Evolutionary conservation across 2,113 vertebrate species (phyloP), one percentile per base, ranked within the genome.

Genomic region (Phyllostomus discolor): DNA sequence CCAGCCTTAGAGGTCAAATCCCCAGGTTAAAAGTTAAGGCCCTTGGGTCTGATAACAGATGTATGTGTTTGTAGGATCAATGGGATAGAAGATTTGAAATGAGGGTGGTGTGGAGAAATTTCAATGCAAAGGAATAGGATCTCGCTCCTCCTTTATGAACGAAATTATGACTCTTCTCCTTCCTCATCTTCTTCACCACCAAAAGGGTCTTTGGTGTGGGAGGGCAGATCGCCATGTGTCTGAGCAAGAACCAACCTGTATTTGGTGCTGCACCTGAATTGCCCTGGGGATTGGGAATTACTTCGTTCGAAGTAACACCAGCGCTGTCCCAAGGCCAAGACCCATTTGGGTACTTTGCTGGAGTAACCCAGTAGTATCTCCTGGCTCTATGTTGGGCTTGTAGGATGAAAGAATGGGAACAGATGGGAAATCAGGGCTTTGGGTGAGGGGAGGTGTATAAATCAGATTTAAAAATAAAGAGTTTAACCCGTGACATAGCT

Each of bases 41-140:
- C 62, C 15, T 57, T 82, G 24, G 28, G 2, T 90, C 24, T 87
- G 52, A 62, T 87, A 82, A 96, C 5, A 86, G 16, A 85, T 92
- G 3, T 76, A 70, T 86, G 28, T 94, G 76, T 80, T 81, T 86
- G 3, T 72, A 41, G 48, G 8, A 41, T 82, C 16, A 88, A 6
- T 88, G 46, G 17, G 8, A 54, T 54, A 88, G 35, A 90, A 95
- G 70, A 93, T 93, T 92, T 91, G 57, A 93, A 94, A 87, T 73
- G 59, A 88, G 38, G 17, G 79, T 35, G 76, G 54, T 43, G 22
- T 64, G 83, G 22, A 19, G 5, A 88, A 94, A 95, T 83, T 16
- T 91, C 48, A 43, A 48, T 88, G 43, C 41, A 93, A 97, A 84
- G 50, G 12, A 96, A 88, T 33, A 81, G 28, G 14, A 57, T 69